Evolutionary conservation across 2,888 invertebrate genomes (phyloP).

Genomic region (Argyra leucocephala): DNA sequence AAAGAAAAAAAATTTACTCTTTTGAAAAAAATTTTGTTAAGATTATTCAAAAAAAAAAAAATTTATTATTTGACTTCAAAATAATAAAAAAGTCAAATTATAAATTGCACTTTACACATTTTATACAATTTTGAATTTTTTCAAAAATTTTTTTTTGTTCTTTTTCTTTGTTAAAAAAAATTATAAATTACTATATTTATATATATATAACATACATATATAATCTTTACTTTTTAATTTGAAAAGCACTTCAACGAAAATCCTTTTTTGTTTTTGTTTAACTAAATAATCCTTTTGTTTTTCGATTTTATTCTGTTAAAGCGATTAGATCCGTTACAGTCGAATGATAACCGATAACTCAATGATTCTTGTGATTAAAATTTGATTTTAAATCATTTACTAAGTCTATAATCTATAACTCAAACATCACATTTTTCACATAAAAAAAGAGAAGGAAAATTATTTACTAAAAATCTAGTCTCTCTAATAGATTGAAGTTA

Average conservation of each 20-base stretch:
- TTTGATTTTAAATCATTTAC: constrained; percentile 26
- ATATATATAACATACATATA: too few relatives aligned
- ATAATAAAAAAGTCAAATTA: neutral
- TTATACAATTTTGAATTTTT: neutral
- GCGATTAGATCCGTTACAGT: constrained; percentile 23
- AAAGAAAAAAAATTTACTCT: too few relatives aligned
- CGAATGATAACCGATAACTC: constrained; percentile 26
- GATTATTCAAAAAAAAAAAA: neutral
- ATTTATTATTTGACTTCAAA: neutral
- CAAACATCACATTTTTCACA: neutral
- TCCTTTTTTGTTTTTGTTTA: constrained; percentile 14
- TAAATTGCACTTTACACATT: neutral
- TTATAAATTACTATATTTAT: neutral
- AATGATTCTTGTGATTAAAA: constrained; percentile 22
- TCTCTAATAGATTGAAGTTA: neutral
- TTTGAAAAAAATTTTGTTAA: neutral
- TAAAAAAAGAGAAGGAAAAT: neutral
- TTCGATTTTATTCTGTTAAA: constrained; percentile 16
- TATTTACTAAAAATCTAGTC: neutral
- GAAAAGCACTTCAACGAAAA: neutral
- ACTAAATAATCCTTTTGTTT: constrained; percentile 19
- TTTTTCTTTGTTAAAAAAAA: neutral
- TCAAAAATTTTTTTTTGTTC: neutral
- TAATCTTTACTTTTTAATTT: too few relatives aligned
- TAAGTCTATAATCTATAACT: constrained; percentile 17